Conservation (phyloP, 2,797 vertebrate genomes). For the Buceros bicornis region DNA sequence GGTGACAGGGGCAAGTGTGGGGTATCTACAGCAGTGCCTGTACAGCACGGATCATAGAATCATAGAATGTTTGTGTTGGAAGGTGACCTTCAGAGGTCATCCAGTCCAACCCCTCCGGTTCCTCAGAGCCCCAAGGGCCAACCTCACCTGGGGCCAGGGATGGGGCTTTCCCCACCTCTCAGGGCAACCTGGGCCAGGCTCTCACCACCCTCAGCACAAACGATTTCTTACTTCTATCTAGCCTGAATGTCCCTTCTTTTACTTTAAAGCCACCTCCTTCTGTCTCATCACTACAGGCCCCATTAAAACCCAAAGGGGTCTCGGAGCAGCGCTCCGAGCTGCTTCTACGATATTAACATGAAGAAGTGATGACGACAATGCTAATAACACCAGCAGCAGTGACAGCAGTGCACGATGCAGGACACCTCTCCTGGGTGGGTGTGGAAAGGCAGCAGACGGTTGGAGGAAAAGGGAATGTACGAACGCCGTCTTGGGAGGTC, state of each 20-base stretch:
- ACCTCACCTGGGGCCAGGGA: no score
- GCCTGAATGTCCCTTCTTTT: not conserved
- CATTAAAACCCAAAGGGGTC: fast-evolving
- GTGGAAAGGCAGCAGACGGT: not conserved
- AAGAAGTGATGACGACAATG: not conserved
- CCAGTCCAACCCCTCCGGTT: not conserved
- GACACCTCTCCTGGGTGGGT: not conserved
- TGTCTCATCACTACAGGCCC: not conserved
- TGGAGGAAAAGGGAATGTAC: not conserved
- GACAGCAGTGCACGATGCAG: not conserved
- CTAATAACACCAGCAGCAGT: not conserved
- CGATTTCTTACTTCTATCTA: not conserved
- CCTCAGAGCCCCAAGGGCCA: not conserved
- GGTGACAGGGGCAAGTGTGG: not conserved
- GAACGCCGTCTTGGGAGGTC: not conserved
- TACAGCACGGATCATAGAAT: not conserved
- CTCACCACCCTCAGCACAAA: not conserved
- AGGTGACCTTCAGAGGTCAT: no score
- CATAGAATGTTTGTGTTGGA: not conserved
- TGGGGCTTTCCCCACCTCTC: no score
- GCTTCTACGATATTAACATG: not conserved
- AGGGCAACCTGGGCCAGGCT: not conserved
- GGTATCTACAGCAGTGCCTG: not conserved
- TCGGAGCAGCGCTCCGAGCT: not conserved
- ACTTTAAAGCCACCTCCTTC: no score